Percentiles rank a stretch among this genome's conserved stretches.
Evolutionary conservation across 2,113 vertebrate genomes (phyloP).

Genomic region (Charadrius vociferus): DNA sequence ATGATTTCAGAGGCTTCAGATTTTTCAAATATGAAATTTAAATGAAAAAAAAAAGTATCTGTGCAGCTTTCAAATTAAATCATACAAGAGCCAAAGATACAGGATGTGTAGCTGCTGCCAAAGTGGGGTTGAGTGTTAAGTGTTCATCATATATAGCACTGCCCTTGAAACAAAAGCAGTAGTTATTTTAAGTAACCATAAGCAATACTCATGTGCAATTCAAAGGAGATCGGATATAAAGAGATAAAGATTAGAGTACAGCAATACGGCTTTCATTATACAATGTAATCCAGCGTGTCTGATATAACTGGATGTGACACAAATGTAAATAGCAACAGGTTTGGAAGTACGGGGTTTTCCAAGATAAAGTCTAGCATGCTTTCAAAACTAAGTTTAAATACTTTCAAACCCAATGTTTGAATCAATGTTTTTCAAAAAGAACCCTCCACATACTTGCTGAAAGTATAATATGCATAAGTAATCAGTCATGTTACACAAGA

Average conservation of each 20-base stretch:
- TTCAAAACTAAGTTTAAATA: not conserved
- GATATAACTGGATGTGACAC: constrained; percentile 53
- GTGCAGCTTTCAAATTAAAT: not conserved
- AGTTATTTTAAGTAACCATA: constrained; percentile 66
- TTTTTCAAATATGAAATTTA: not conserved
- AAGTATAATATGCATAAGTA: not conserved
- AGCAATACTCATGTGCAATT: constrained; percentile 59
- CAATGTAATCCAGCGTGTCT: constrained; percentile 58
- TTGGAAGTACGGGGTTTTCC: not conserved
- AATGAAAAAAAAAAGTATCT: not conserved
- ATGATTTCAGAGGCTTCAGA: not conserved
- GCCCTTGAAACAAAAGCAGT: constrained; percentile 46
- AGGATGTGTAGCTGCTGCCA: not conserved
- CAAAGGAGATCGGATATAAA: constrained; percentile 60
- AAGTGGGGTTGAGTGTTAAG: not conserved
- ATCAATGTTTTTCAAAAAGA: not conserved
- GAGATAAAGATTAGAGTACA: constrained; percentile 70
- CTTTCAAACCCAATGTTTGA: not conserved
- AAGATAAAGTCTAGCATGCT: not conserved
- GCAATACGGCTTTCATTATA: constrained; percentile 59
- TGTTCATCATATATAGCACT: not conserved
- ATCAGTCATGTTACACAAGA: not conserved
- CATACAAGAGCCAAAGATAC: not conserved
- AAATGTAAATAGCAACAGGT: constrained; percentile 55
- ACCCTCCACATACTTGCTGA: not conserved